phyloP scores from a whole-genome alignment of 2,113 vertebrate species.

The Piprites chloris region DNA sequence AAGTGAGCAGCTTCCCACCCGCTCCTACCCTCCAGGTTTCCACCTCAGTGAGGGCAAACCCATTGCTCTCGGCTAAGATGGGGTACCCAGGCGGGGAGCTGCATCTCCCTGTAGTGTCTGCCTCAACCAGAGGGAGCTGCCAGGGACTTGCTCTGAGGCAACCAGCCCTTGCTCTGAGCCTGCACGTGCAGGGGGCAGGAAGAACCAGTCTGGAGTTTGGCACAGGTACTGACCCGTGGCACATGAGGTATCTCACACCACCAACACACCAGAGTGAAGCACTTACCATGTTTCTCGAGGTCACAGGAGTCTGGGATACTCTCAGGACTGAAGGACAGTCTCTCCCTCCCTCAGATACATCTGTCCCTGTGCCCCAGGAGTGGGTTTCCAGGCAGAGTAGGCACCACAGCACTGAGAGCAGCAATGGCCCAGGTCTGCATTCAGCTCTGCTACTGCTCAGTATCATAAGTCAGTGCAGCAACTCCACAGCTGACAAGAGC shows the following conservation, averaged over 20 bases:
- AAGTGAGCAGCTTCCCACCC: background rate
- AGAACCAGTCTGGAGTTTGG: background rate
- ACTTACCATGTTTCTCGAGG: background rate
- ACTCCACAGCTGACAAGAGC: background rate
- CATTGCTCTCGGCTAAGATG: background rate
- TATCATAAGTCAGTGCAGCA: fast-evolving
- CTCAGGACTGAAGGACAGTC: background rate
- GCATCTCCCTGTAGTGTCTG: background rate
- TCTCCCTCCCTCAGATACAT: background rate
- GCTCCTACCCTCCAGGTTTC: background rate
- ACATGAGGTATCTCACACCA: background rate
- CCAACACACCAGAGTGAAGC: background rate
- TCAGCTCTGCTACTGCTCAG: background rate
- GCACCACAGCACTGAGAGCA: background rate
- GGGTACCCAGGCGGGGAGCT: fast-evolving
- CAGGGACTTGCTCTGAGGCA: fast-evolving
- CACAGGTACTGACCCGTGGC: fast-evolving
- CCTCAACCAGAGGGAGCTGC: background rate
- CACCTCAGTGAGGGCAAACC: background rate
- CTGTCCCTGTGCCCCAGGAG: background rate
- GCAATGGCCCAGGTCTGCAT: fast-evolving
- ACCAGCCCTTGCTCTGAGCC: background rate
- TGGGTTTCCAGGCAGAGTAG: background rate
- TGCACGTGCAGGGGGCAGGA: fast-evolving
- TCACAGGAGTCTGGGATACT: background rate